Evolutionary conservation across 53 echinoderm and acorn worm species (phyloP).

Genomic region (Hippasteria phrygiana): DNA sequence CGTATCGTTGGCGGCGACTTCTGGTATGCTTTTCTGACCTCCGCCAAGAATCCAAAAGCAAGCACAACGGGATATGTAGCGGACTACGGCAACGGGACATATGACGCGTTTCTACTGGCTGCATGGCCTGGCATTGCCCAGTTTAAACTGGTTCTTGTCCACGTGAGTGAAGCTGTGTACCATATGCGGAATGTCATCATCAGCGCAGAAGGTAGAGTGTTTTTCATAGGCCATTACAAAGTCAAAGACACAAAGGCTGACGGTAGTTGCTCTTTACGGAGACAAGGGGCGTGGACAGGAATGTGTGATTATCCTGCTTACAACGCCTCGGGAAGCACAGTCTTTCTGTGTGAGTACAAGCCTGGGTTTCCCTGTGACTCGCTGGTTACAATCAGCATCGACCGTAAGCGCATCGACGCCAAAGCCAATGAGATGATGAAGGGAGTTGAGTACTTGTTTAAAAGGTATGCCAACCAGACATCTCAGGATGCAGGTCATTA

Average conservation of each 20-base stretch:
- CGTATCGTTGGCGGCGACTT: constrained; percentile 22
- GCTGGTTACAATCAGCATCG: background rate
- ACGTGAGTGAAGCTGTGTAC: background rate
- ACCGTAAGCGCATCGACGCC: background rate
- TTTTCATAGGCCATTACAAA: background rate
- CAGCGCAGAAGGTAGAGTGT: background rate
- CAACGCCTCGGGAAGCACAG: background rate
- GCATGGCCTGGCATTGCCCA: constrained; percentile 30
- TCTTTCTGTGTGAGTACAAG: background rate
- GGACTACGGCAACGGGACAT: constrained; percentile 28
- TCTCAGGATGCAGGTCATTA: background rate
- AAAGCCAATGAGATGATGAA: background rate
- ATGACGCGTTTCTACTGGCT: constrained; percentile 13
- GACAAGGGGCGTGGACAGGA: background rate
- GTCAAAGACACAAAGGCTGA: background rate
- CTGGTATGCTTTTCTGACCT: constrained; percentile 28
- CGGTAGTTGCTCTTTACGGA: background rate
- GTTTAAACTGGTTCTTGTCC: constrained; percentile 15
- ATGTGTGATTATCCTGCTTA: constrained; percentile 15
- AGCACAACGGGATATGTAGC: constrained; percentile 20
- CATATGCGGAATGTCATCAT: background rate
- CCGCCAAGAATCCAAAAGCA: background rate
- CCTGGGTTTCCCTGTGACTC: constrained; percentile 1
- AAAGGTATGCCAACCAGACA: background rate
- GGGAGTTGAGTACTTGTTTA: background rate